Conservation (phyloP, 2,888 invertebrate genomes). For the Scaptomyza tumidula region DNA sequence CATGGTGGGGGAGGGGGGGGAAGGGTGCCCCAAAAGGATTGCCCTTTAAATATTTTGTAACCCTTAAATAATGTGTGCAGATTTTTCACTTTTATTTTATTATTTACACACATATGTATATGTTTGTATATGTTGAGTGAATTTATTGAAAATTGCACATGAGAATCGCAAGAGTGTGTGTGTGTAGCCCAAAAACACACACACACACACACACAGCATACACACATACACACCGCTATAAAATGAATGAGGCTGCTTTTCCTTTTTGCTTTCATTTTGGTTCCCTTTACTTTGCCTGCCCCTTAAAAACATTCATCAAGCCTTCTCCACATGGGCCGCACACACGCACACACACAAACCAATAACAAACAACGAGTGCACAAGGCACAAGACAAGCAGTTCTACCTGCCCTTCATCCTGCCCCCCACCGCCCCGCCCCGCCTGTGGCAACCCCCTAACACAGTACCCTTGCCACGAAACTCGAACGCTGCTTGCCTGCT, state of each 20-base stretch:
- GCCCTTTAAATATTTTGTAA: conserved; percentile 50
- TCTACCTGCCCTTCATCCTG: not conserved
- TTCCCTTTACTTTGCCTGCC: not conserved
- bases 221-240: not conserved
- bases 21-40: not conserved
- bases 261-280: conserved; percentile 23
- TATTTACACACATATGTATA: not conserved
- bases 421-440: too few species aligned
- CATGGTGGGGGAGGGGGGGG: not conserved
- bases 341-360: conserved; percentile 2
- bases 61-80: conserved; percentile 69
- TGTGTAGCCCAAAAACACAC: conserved; percentile 14
- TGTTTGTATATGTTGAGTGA: conserved; percentile 35
- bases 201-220: conserved; percentile 7
- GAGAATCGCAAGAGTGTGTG: conserved; percentile 31
- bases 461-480: conserved; percentile 51
- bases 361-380: conserved; percentile 14
- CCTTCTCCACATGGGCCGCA: conserved; percentile 36
- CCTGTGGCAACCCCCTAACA: conserved; percentile 10
- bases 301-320: conserved; percentile 30
- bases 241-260: conserved; percentile 35
- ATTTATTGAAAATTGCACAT: conserved; percentile 61
- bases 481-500: not conserved
- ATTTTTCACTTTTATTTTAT: conserved; percentile 56
- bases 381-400: conserved; percentile 35